These are phyloP conservation scores for Micrastur ruficollis DNA, from an alignment of 2,797 vertebrate species.

Conservation along the genomic window DNA sequence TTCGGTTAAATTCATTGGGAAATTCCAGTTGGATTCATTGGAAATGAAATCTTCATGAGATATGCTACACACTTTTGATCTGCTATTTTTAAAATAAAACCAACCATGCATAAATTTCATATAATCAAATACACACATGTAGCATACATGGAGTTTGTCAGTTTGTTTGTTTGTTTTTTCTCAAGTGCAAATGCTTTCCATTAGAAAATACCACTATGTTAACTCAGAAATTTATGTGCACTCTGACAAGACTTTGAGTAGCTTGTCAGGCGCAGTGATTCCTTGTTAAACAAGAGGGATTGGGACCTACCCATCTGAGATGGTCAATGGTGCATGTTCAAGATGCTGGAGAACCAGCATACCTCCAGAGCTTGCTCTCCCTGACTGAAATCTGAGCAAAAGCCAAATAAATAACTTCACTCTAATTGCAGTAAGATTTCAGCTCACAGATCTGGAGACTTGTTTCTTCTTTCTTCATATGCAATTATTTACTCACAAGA, in stretches of 20 bases:
- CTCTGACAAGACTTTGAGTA: neutral
- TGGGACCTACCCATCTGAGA: neutral
- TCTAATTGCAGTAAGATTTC: neutral
- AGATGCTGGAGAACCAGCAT: neutral
- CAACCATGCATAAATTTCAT: neutral
- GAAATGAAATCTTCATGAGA: neutral
- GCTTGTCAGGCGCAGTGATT: neutral
- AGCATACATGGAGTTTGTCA: neutral
- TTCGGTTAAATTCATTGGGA: neutral
- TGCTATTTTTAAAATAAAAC: neutral
- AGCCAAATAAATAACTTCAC: neutral
- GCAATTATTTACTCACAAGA: neutral
- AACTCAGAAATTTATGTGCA: neutral
- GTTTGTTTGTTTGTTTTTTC: neutral
- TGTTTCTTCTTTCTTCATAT: neutral
- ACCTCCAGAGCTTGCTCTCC: neutral
- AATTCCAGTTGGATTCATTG: neutral
- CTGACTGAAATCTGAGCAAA: neutral
- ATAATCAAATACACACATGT: neutral
- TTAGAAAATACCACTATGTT: neutral
- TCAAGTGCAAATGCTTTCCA: neutral
- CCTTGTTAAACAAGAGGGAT: neutral
- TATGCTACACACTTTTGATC: neutral
- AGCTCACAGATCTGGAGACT: neutral
- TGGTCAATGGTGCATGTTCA: neutral